These are phyloP conservation scores for Heliornis fulica DNA, from an alignment of 2,113 vertebrate genomes.

Conservation along the genomic window DNA sequence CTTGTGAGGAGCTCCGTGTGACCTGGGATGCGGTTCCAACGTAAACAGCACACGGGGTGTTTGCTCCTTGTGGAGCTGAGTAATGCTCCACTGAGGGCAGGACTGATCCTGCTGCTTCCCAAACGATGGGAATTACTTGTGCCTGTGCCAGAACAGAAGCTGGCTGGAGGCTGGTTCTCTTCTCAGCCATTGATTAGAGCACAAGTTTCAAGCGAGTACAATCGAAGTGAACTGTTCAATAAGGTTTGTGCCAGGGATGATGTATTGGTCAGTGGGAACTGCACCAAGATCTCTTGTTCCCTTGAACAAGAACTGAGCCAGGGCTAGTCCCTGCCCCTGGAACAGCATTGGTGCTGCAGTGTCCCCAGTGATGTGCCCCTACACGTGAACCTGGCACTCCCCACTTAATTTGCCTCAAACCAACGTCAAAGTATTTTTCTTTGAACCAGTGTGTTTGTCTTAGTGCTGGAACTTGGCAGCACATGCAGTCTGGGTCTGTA, in stretches of 20 bases:
- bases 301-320: not conserved
- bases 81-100: not conserved
- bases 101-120: not conserved
- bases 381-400: not conserved
- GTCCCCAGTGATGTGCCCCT: too few species aligned
- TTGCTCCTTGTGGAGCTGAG: not conserved
- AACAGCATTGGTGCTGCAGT: not conserved
- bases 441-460: not conserved
- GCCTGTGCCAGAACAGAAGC: not conserved
- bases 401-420: not conserved
- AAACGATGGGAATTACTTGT: not conserved
- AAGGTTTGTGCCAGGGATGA: not conserved
- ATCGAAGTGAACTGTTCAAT: not conserved
- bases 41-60: not conserved
- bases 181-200: not conserved
- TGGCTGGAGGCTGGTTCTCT: not conserved
- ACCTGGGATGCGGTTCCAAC: not conserved
- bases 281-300: not conserved
- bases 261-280: not conserved
- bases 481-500: rapidly evolving
- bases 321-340: not conserved
- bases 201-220: not conserved
- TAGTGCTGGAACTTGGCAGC: not conserved
- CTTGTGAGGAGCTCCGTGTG: not conserved
- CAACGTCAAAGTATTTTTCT: not conserved